Conservation (phyloP, 37 sponge, comb jelly and placozoan species). For the Axinella damicornis region DNA sequence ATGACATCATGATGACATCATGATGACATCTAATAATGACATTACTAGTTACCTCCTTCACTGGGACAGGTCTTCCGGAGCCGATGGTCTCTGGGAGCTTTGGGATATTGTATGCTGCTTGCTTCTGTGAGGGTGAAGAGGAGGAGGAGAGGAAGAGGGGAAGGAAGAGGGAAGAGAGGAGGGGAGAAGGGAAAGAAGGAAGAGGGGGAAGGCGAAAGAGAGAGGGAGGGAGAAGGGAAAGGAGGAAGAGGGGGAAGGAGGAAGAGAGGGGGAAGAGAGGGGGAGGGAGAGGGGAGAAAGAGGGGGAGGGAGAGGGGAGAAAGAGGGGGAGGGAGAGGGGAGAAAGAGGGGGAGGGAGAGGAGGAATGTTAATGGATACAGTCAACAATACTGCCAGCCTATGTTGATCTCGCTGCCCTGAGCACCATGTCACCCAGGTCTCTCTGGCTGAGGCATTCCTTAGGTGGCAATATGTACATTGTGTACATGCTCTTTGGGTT, state of each 20-base stretch:
- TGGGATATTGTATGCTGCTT: constrained; percentile 25
- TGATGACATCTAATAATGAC: no score
- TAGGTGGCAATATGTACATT: no score
- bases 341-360: constrained; percentile 1
- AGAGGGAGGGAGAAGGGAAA: neutral
- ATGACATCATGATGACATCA: no score
- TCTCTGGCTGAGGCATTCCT: no score
- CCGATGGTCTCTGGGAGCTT: constrained; percentile 54
- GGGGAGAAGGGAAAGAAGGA: constrained; percentile 13
- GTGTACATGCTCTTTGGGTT: no score
- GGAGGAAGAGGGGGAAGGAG: neutral
- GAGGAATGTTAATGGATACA: neutral
- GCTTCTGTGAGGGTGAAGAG: constrained; percentile 17
- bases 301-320: neutral
- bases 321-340: neutral
- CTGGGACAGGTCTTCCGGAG: constrained; percentile 82
- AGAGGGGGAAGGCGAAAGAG: constrained; percentile 7
- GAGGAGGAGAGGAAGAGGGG: neutral
- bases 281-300: constrained; percentile 5
- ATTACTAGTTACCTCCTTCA: constrained; percentile 77
- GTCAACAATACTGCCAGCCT: neutral
- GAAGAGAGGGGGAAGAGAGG: neutral
- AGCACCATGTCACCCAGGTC: no score
- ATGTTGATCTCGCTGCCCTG: no score
- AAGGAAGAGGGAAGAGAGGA: neutral